These are phyloP conservation scores for Anisognathus igniventris DNA, from an alignment of 2,797 vertebrate species.

Conservation along the genomic window DNA sequence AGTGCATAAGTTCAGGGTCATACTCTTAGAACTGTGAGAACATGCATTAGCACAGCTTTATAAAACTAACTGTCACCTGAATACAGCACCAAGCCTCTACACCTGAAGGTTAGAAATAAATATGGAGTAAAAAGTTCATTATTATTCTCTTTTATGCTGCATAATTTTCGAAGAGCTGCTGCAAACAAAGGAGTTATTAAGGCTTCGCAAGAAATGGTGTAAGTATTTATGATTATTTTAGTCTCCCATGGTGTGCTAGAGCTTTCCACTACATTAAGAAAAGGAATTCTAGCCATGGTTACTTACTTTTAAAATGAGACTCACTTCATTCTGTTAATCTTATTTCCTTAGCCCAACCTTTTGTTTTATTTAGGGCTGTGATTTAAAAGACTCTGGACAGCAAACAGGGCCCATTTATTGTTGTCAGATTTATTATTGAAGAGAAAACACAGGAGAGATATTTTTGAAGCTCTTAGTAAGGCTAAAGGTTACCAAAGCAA, in stretches of 20 bases:
- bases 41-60: background rate
- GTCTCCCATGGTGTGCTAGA: background rate
- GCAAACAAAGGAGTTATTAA: background rate
- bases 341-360: background rate
- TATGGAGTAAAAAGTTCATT: background rate
- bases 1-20: background rate
- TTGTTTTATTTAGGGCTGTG: background rate
- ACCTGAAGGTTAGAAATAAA: background rate
- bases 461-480: background rate
- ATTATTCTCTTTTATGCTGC: background rate
- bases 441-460: background rate
- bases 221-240: background rate
- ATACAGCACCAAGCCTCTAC: background rate
- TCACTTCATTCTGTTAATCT: background rate
- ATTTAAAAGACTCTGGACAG: background rate
- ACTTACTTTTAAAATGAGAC: background rate
- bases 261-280: background rate
- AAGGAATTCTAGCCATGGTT: background rate
- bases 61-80: background rate
- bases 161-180: background rate
- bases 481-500: background rate
- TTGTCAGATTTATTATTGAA: background rate
- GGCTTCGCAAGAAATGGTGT: background rate
- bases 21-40: background rate
- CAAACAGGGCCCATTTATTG: background rate